phyloP scores from a whole-genome alignment of 2,888 invertebrate genomes.

The Hypomecis atomaria region DNA sequence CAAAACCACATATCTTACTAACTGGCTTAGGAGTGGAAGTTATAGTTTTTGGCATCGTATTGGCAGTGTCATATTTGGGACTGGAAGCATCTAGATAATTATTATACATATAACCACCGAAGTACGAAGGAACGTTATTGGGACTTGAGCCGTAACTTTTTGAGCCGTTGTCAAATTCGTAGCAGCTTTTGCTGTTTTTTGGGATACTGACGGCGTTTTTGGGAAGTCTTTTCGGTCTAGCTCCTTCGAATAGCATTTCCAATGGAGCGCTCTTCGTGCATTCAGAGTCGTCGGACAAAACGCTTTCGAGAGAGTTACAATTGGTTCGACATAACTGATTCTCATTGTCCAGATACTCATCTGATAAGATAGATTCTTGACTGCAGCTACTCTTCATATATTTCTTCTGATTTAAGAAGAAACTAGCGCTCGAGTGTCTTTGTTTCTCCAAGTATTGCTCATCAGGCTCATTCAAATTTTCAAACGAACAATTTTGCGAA shows the following conservation, averaged over 20 bases:
- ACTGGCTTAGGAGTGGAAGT: conserved; percentile 40
- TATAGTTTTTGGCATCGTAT: conserved; percentile 51
- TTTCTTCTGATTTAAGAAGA: conserved; percentile 89
- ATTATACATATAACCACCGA: conserved; percentile 82
- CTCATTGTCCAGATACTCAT: conserved; percentile 85
- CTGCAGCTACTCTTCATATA: conserved; percentile 87
- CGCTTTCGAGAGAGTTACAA: conserved; percentile 92
- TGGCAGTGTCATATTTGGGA: conserved; percentile 51
- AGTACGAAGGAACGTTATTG: conserved; percentile 80
- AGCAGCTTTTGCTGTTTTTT: conserved; percentile 77
- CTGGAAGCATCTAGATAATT: conserved; percentile 57
- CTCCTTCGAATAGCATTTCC: conserved; percentile 87
- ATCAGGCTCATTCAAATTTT: conserved; percentile 69
- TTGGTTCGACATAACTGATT: conserved; percentile 87
- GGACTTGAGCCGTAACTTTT: conserved; percentile 88
- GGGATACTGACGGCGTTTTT: conserved; percentile 65
- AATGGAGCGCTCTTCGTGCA: conserved; percentile 91
- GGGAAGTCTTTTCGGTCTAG: conserved; percentile 72
- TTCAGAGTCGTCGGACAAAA: conserved; percentile 91
- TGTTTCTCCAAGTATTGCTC: conserved; percentile 82
- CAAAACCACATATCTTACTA: conserved; percentile 73
- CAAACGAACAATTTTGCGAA: conserved; percentile 78
- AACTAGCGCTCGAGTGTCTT: conserved; percentile 90
- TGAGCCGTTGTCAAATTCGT: conserved; percentile 82
- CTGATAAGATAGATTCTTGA: conserved; percentile 91